phyloP scores from a whole-genome alignment of 2,113 vertebrate genomes.

The Osmerus mordax region DNA sequence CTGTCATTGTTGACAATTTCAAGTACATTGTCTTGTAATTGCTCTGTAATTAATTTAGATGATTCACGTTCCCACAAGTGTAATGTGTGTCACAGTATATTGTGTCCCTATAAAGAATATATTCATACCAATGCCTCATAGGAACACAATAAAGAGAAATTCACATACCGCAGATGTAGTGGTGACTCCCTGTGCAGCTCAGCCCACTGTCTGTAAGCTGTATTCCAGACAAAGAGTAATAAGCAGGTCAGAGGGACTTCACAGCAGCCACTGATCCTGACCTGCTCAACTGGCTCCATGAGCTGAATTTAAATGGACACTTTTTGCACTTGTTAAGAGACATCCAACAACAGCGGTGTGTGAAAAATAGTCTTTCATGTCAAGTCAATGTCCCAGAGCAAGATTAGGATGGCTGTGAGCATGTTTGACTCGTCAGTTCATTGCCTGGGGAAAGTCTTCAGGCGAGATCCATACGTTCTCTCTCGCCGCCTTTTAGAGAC shows the following conservation, averaged over 20 bases:
- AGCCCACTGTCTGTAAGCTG: slow-evolving; percentile 4
- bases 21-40: not conserved
- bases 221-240: slow-evolving; percentile 27
- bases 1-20: not conserved
- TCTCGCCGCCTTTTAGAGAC: slow-evolving; percentile 73
- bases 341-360: slow-evolving; percentile 42
- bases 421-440: slow-evolving; percentile 75
- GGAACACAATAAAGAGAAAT: not conserved
- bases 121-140: not conserved
- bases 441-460: slow-evolving; percentile 81
- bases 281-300: slow-evolving; percentile 16
- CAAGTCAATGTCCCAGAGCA: slow-evolving; percentile 76
- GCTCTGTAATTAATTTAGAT: not conserved
- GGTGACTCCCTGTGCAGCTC: too few species aligned
- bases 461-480: slow-evolving; percentile 79
- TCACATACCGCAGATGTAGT: too few species aligned
- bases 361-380: slow-evolving; percentile 76
- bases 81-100: not conserved
- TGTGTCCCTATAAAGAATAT: too few species aligned
- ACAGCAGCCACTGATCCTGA: slow-evolving; percentile 11
- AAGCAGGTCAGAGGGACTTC: slow-evolving; percentile 17
- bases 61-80: not conserved
- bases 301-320: slow-evolving; percentile 20
- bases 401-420: slow-evolving; percentile 80
- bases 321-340: slow-evolving; percentile 37